Evolutionary conservation across 1,140 invertebrate species (phyloP), one percentile per base, ranked within the genome.

Genomic region (Cylas formicarius): DNA sequence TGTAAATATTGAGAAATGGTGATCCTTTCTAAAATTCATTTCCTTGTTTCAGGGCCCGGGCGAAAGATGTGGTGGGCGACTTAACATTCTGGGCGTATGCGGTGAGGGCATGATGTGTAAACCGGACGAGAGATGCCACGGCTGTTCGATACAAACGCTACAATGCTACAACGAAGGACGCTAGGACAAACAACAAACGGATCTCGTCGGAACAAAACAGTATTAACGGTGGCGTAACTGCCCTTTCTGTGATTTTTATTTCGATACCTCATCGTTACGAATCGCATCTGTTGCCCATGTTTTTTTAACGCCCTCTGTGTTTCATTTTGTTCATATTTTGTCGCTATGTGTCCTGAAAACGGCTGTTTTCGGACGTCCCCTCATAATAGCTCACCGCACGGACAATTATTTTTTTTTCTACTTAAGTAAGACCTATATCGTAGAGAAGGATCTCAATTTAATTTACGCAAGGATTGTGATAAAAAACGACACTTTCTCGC

Each of bases 21-120:
- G n/a, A n/a, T n/a, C n/a, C n/a, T n/a, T n/a, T n/a, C n/a, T n/a
- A n/a, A n/a, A n/a, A n/a, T n/a, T n/a, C n/a, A n/a, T 42, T 21
- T 40, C 2, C 23, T 38, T 39, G 36, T 60, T 60, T 5, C 44
- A 75, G 71, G 72, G 73, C 26, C 73, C 72, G 4, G 71, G 68
- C 13, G 63, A 75, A 22, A 42, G 53, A 19, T 76, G 73, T 46
- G 72, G 73, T 3, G 73, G 72, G 5, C 52, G 49, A 0, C 53
- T 55, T 5, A 57, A 69, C 31, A 45, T 62, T 8, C 62, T 62
- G 11, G 72, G 72, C 3, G 49, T 53, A 1, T 76, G 74, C 48
- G 73, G 70, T 26, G 72, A 72, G 3, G 73, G 73, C 17, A 57
- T 75, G 60, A 63, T 60, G 44, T 76, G 74, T 55, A 57, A 32